Base-by-base conservation (phyloP, 2,797 vertebrate species). In the Brachyrhaphis roseni region DNA sequence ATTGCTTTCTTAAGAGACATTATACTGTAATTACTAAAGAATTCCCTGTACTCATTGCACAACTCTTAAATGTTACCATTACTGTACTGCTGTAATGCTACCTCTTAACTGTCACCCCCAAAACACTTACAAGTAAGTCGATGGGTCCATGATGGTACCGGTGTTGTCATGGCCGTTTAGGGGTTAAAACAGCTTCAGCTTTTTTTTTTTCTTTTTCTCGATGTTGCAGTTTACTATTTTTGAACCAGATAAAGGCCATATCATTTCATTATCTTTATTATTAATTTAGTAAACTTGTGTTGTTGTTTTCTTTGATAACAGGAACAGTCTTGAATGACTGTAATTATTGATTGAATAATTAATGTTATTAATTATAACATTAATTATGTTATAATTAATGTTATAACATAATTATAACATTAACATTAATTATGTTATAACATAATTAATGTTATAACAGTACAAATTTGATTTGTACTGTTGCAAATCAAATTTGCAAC, bases 1-100 rank as follows among this genome's bases (percentile, higher is more conserved):
- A 93, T 92, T 91, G 85, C 88, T 81, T 84, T 88, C 88, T 85
- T 83, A 75, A 79, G 86, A 91, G 88, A 59, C 11, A 31, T 13
- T 28, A 78, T 74, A 43, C 55, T 71, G 28, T 91, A 89, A 89
- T 90, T 79, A 81, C 88, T 72, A 1, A 16, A 7, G 47, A 36
- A 55, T 80, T 90, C 83, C 74, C 53, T 49, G 74, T 77, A 45
- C 82, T 80, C 72, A 75, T 76, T 80, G 78, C 0, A 47, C 76
- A 84, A 80, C 70, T 55, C 76, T 80, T 47, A 51, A 13, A 66
- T 46, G 43, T 26, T 28, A 73, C 76, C 55, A 55, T 18, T 20
- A 71, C 77, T 70, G 26, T 62, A 31, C 18, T 31, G 49, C 80
- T 76, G 66, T 78, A 64, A 59, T 49, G 47, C 18, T 49, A 49